Base-by-base conservation (phyloP, 2,113 vertebrate species). In the Turdus rufiventris region DNA sequence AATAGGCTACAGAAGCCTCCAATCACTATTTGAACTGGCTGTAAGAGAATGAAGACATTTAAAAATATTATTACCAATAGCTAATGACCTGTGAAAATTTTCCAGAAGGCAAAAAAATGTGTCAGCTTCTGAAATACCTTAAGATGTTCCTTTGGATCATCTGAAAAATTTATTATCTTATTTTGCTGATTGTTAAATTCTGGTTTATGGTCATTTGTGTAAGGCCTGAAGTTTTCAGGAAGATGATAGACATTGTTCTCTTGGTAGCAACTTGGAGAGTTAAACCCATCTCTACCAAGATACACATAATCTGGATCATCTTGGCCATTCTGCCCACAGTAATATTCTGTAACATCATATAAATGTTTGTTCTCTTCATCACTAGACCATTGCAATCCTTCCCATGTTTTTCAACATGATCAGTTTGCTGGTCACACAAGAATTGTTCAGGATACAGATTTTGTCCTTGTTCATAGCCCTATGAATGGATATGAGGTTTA, bases 41-140 rank as follows among this genome's bases (percentile, higher is more conserved):
- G 20, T 10, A 74, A 86, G 24, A 81, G 73, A 85, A 12, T 57
- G 14, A 93, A 88, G 62, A 15, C 23, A 73, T 67, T 21, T 36
- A n/a, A 6, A 86, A 91, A 40, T 43, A 74, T 10, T 91, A 84
- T 9, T 42, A 83, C 5, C 28, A 73, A 25, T 33, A 87, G 18
- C 14, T 85, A 53, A 56, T 81, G 19, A 60, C 13, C 17, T 21
- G 8, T 19, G 51, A 82, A 85, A 78, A 56, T 23, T 58, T 89
- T 47, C 17, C 18, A 75, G 66, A 18, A 58, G 25, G 68, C 16
- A 91, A 31, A 76, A 85, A 87, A 84, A 57, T 2, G 6, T 4
- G 47, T n/a, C 74, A 76, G 43, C 19, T 93, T 83, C 89, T 85
- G 48, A 65, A 92, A 85, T 95, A 99, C 99, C 97, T 99, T 98